These are phyloP conservation scores for Macrophya alboannulata DNA, from an alignment of 2,888 invertebrate species.

Conservation along the genomic window DNA sequence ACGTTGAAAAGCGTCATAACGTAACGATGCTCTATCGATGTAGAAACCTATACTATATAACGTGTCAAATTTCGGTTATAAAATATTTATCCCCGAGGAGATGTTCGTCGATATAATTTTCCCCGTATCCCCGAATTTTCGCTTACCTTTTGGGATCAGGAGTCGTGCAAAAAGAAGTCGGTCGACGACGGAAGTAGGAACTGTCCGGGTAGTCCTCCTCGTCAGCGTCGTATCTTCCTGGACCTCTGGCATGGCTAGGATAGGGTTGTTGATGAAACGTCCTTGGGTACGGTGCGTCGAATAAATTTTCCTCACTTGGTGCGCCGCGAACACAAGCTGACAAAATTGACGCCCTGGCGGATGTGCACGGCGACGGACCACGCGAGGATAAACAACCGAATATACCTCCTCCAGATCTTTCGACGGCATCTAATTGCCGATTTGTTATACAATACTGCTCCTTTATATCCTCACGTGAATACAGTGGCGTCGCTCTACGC, in stretches of 20 bases:
- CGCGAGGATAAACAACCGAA: constrained; percentile 93
- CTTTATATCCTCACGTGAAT: constrained; percentile 94
- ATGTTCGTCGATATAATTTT: neutral
- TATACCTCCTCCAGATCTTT: constrained; percentile 85
- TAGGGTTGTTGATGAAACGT: constrained; percentile 76
- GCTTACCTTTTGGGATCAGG: constrained; percentile 86
- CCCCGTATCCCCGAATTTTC: neutral
- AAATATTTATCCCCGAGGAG: neutral
- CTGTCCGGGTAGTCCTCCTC: constrained; percentile 87
- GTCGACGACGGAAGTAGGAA: constrained; percentile 91
- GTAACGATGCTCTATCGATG: neutral
- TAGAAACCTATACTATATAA: neutral
- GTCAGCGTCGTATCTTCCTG: constrained; percentile 61
- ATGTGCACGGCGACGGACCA: constrained; percentile 86
- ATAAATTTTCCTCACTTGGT: constrained; percentile 94
- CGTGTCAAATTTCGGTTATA: neutral
- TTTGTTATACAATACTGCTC: constrained; percentile 97
- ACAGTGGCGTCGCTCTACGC: constrained; percentile 83
- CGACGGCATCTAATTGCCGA: constrained; percentile 92
- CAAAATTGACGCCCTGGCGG: constrained; percentile 86
- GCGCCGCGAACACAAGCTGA: constrained; percentile 94
- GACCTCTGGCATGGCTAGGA: constrained; percentile 71
- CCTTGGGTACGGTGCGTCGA: constrained; percentile 91
- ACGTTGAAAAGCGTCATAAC: constrained; percentile 37
- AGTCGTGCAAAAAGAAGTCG: constrained; percentile 88